Base-by-base conservation (phyloP, 2,888 invertebrate genomes). In the Ornithoptera alexandrae region DNA sequence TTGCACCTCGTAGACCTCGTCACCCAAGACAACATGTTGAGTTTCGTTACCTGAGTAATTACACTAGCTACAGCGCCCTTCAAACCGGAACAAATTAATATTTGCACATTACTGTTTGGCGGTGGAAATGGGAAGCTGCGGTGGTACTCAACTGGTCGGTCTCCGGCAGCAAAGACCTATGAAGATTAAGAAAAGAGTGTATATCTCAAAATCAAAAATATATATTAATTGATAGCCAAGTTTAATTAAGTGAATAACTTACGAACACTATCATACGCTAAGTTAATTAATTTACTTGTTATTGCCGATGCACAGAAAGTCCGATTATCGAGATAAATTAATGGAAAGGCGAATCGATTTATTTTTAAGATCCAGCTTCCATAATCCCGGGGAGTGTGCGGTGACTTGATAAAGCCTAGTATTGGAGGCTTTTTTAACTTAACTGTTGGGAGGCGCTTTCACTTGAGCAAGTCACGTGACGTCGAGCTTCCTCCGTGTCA, bases 401-500 rank as follows among this genome's bases (percentile, higher is more conserved):
- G 30, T 30, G 30, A 30, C 30, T 30, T 30, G 2, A 12, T 0
- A 46, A 15, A 46, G 46, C 46, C 46, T 46, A 15, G 15, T 46
- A 46, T 20, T 56, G 15, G 46, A 46, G 46, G 46, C 75, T 73
- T 75, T 75, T 81, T 79, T 81, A 81, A 81, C 82, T 82, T 83
- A 79, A 84, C 84, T 82, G 85, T 84, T 88, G 84, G 81, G 71
- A 81, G 77, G 75, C 74, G 83, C 88, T 88, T 88, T 89, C 87
- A 85, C 87, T 82, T 78, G 78, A 76, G 77, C 82, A 80, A 85
- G 86, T 88, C 88, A 89, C 89, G 88, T 85, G 78, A 86, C 75
- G 79, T 73, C 77, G 72, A 67, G 67, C 60, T 72, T 72, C 70
- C 72, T 77, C 76, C 79, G 82, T 79, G 78, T 78, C 81, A 78